phyloP scores from a whole-genome alignment of 2,888 invertebrate species.

The Leptinotarsa haldemani region DNA sequence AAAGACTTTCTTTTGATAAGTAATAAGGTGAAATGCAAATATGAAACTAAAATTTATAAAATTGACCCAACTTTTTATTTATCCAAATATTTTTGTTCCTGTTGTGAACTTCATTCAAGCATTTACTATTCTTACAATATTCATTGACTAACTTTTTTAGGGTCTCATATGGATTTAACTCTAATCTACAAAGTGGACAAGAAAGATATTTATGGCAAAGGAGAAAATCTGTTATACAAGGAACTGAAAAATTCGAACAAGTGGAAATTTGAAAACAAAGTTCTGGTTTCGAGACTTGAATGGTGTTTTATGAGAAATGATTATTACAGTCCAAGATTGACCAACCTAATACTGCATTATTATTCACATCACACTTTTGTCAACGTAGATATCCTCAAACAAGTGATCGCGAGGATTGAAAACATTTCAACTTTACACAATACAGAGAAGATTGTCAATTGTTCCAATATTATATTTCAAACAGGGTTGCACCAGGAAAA shows the following conservation, averaged over 20 bases:
- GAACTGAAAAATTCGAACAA: slow-evolving; percentile 33
- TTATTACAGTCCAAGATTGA: slow-evolving; percentile 31
- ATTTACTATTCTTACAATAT: background rate
- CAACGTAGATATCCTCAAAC: slow-evolving; percentile 26
- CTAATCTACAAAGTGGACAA: slow-evolving; percentile 47
- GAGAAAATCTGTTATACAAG: slow-evolving; percentile 45
- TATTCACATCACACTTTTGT: slow-evolving; percentile 23
- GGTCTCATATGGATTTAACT: slow-evolving; percentile 39
- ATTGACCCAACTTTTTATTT: too few relatives aligned
- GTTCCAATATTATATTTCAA: slow-evolving; percentile 37
- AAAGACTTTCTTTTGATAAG: too few relatives aligned
- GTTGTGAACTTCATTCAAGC: background rate
- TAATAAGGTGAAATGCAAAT: too few relatives aligned
- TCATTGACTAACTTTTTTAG: slow-evolving; percentile 29
- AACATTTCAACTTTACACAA: slow-evolving; percentile 33
- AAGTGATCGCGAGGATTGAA: slow-evolving; percentile 27
- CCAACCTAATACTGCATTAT: slow-evolving; percentile 37
- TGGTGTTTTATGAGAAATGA: slow-evolving; percentile 31
- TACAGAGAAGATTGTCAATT: slow-evolving; percentile 41
- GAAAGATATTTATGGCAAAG: slow-evolving; percentile 42
- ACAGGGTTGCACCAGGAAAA: slow-evolving; percentile 1
- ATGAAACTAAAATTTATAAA: too few relatives aligned
- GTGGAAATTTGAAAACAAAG: slow-evolving; percentile 39
- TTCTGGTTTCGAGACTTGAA: slow-evolving; percentile 26
- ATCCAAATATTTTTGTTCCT: background rate